Base-by-base conservation (phyloP, 2,888 invertebrate species). In the Meandrusa payeni region DNA sequence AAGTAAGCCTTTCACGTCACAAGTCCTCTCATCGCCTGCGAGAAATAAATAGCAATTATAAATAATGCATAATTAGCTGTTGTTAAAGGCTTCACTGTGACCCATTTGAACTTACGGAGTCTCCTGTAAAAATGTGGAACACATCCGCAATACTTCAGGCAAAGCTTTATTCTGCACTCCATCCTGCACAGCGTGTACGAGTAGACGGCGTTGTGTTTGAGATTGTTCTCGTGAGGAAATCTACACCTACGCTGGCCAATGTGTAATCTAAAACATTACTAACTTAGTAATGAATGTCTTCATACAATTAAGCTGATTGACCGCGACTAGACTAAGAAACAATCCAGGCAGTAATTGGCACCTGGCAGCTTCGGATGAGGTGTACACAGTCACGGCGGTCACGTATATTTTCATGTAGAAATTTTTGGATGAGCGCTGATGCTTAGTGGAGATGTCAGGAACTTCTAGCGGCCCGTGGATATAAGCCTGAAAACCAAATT, bases 111-210 rank as follows among this genome's bases (percentile, higher is more conserved):
- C 75, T 76, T 68, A 93, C 94, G 89, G 46, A 88, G 83, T 45
- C 81, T 89, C 47, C 92, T 89, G 52, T 93, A 94, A 61, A 94
- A 94, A 67, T 93, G 92, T 0, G 95, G 95, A 20, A 92, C 80
- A 65, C 95, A 95, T 0, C 89, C 88, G 62, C 94, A 95, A 37
- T 90, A 74, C 44, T 89, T 79, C 4, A 90, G 69, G 17, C 92
- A 90, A 15, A 92, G 69, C 4, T 75, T 73, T 54, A 92, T 90
- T 20, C 94, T 89, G 52, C 94, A 95, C 61, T 94, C 93, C 76
- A 92, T 91, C 4, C 91, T 79, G 52, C 95, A 95, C 64, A 93
- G 75, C 0, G 90, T 91, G 57, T 90, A 91, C 1, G 92, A 91
- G 69, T 94, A 94, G 20, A 93, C 88, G 0, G 93, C 89, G 54